phyloP scores from a whole-genome alignment of 2,888 invertebrate genomes.

The Beris morrisii region DNA sequence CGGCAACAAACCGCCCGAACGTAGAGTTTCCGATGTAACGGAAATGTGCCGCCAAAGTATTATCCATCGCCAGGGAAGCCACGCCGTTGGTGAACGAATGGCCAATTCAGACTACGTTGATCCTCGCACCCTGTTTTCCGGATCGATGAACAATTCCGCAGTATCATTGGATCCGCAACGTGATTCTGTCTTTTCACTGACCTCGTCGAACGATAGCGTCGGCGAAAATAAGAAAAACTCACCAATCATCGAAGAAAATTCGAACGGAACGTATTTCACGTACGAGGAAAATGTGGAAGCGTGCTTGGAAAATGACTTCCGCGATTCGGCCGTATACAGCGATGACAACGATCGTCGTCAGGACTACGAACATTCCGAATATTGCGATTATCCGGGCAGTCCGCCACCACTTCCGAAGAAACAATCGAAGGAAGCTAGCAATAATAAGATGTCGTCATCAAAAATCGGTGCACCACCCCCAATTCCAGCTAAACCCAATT shows the following conservation, averaged over 20 bases:
- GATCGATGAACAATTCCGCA: constrained; percentile 45
- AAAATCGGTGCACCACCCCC: constrained; percentile 32
- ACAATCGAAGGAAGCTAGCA: constrained; percentile 40
- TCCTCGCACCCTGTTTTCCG: constrained; percentile 66
- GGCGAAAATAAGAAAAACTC: constrained; percentile 31
- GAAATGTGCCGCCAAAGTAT: constrained; percentile 54
- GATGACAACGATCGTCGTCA: constrained; percentile 59
- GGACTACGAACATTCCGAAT: constrained; percentile 40
- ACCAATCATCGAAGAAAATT: constrained; percentile 16
- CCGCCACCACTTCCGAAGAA: constrained; percentile 44
- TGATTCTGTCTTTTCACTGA: constrained; percentile 55
- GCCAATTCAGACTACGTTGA: constrained; percentile 86
- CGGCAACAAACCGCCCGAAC: constrained; percentile 46
- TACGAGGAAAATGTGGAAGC: constrained; percentile 77
- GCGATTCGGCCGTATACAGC: constrained; percentile 83
- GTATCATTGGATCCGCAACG: constrained; percentile 46
- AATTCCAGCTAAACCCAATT: constrained; percentile 39
- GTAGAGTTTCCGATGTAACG: constrained; percentile 52
- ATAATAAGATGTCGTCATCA: constrained; percentile 10
- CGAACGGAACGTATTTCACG: constrained; percentile 62
- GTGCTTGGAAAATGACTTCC: constrained; percentile 67
- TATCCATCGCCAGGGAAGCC: constrained; percentile 77
- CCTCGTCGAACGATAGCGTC: constrained; percentile 55
- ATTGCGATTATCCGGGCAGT: constrained; percentile 8
- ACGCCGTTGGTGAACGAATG: constrained; percentile 81